Conservation (phyloP, 2,797 vertebrate genomes). For the Mus caroli region DNA sequence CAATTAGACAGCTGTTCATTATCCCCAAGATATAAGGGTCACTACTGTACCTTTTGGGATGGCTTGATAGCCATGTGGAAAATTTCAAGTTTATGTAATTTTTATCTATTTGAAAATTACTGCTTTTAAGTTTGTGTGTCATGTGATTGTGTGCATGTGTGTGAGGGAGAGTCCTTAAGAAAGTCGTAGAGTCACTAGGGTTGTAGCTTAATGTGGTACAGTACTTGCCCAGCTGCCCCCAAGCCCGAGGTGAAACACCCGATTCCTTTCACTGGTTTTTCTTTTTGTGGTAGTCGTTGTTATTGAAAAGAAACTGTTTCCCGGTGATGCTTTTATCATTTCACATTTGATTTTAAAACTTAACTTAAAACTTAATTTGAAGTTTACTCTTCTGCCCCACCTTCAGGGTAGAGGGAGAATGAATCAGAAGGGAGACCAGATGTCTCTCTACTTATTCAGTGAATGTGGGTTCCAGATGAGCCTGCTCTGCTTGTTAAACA, state of each 20-base stretch:
- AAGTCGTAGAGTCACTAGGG: background rate
- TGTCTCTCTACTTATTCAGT: background rate
- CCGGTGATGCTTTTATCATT: background rate
- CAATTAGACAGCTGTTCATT: background rate
- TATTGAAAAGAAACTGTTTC: background rate
- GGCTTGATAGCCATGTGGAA: background rate
- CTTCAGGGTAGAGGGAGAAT: background rate
- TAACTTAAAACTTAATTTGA: no score
- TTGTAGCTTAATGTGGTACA: background rate
- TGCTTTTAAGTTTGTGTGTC: background rate
- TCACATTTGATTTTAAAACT: slow-evolving; percentile 30
- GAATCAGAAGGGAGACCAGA: background rate
- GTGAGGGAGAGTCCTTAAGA: background rate
- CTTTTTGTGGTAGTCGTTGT: background rate
- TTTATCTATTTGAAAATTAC: background rate
- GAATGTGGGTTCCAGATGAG: background rate
- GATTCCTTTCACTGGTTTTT: background rate
- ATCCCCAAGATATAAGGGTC: background rate
- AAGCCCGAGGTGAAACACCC: background rate
- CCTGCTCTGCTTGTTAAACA: slow-evolving; percentile 25
- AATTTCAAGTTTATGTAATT: background rate
- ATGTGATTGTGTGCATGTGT: background rate
- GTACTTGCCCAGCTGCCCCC: background rate
- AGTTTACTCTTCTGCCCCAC: background rate
- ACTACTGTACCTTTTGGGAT: background rate